phyloP scores from a whole-genome alignment of 2,113 vertebrate genomes.

The Syngnathus typhle region DNA sequence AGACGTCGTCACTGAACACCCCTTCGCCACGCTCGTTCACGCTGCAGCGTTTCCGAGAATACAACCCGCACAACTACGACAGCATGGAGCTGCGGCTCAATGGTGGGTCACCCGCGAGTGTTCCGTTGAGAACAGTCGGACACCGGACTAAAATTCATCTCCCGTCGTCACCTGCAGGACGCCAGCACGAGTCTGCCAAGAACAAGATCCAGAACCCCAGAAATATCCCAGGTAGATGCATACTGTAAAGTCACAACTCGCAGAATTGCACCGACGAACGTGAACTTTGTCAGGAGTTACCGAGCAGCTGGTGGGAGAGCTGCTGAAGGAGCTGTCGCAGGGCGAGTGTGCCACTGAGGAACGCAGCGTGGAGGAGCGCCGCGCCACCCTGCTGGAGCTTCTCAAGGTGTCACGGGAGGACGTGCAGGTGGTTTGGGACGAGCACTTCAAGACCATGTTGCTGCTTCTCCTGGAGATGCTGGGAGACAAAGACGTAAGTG shows the following conservation, averaged over 20 bases:
- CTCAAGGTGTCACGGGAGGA: conserved; percentile 87
- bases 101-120: conserved; percentile 56
- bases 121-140: neutral
- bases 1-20: conserved; percentile 82
- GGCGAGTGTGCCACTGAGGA: conserved; percentile 85
- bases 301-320: conserved; percentile 82
- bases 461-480: conserved; percentile 90
- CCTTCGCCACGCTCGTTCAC: conserved; percentile 72
- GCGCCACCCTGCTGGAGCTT: conserved; percentile 83
- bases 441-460: conserved; percentile 93
- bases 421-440: conserved; percentile 84
- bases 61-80: conserved; percentile 87
- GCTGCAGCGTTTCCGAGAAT: conserved; percentile 77
- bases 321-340: conserved; percentile 87
- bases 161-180: conserved; percentile 31
- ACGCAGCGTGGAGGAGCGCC: conserved; percentile 83
- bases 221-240: conserved; percentile 56
- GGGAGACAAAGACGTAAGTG: conserved; percentile 84
- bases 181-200: conserved; percentile 59
- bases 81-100: conserved; percentile 80
- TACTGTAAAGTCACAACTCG: too few species aligned
- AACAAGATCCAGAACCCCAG: conserved; percentile 65
- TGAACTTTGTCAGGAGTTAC: conserved; percentile 43
- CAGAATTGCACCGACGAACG: neutral
- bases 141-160: neutral